Percentiles rank a stretch among this genome's conserved stretches.
These are phyloP conservation scores for Pseudonaja textilis DNA, from an alignment of 2,113 vertebrate genomes.

Conservation along the genomic window DNA sequence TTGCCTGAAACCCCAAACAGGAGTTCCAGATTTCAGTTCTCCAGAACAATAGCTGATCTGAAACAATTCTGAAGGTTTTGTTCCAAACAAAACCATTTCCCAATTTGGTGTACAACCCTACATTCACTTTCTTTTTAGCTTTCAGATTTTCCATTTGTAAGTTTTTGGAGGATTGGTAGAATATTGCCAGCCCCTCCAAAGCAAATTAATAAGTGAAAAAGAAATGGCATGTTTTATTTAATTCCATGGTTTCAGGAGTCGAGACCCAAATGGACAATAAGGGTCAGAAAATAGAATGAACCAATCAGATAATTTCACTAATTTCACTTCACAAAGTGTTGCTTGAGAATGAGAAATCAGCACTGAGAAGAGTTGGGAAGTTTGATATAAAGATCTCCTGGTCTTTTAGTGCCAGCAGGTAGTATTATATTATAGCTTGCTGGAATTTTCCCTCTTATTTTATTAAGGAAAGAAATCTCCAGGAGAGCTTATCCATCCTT, in stretches of 20 bases:
- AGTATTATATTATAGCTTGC: background rate
- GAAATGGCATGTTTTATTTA: conserved; percentile 10
- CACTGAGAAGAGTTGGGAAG: background rate
- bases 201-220: background rate
- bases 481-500: background rate
- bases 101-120: background rate
- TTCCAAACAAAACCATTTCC: background rate
- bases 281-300: background rate
- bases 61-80: background rate
- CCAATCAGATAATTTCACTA: background rate
- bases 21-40: background rate
- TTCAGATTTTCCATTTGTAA: conserved; percentile 6
- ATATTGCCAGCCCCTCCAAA: background rate
- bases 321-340: too few relatives aligned
- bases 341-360: background rate
- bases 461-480: background rate
- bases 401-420: background rate
- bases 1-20: background rate
- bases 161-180: background rate
- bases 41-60: background rate
- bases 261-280: background rate
- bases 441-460: background rate
- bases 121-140: background rate
- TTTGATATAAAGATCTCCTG: background rate
- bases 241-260: background rate